phyloP scores from a whole-genome alignment of 53 echinoderm and acorn worm species.

The Temnopleurus reevesii region DNA sequence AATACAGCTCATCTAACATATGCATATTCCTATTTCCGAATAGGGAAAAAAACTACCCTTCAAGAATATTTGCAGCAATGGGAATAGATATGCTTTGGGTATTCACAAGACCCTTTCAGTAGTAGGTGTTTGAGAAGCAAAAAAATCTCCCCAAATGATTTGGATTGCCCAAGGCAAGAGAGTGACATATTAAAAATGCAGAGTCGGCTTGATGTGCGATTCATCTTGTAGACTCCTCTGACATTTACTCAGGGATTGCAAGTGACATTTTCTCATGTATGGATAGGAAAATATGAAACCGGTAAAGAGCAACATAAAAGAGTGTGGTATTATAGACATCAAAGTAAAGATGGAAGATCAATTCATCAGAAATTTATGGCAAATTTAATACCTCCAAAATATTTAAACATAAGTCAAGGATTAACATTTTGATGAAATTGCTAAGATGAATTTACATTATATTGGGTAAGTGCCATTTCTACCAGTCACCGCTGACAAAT shows the following conservation, averaged over 20 bases:
- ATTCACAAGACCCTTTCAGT: neutral
- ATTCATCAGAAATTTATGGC: neutral
- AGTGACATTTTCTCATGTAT: slow-evolving; percentile 8
- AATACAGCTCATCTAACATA: neutral
- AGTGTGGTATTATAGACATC: neutral
- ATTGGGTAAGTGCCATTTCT: too few species aligned
- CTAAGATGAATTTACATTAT: too few species aligned
- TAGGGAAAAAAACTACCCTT: neutral
- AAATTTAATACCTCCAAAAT: too few species aligned
- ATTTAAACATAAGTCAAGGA: too few species aligned
- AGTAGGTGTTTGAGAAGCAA: slow-evolving; percentile 8
- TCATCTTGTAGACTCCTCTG: slow-evolving; percentile 47
- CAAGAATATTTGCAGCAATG: neutral
- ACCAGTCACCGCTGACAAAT: too few species aligned
- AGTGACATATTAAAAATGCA: slow-evolving; percentile 57
- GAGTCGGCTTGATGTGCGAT: slow-evolving; percentile 52
- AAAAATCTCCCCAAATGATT: slow-evolving; percentile 49
- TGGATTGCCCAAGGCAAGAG: slow-evolving; percentile 18
- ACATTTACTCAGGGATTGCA: slow-evolving; percentile 29
- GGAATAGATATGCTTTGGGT: neutral
- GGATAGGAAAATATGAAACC: neutral
- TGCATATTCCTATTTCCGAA: neutral
- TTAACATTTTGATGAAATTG: too few species aligned
- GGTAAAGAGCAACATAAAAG: neutral
- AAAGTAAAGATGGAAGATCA: neutral